These are phyloP conservation scores for Drosophila paramelanica DNA, from an alignment of 2,888 invertebrate species.

Conservation along the genomic window DNA sequence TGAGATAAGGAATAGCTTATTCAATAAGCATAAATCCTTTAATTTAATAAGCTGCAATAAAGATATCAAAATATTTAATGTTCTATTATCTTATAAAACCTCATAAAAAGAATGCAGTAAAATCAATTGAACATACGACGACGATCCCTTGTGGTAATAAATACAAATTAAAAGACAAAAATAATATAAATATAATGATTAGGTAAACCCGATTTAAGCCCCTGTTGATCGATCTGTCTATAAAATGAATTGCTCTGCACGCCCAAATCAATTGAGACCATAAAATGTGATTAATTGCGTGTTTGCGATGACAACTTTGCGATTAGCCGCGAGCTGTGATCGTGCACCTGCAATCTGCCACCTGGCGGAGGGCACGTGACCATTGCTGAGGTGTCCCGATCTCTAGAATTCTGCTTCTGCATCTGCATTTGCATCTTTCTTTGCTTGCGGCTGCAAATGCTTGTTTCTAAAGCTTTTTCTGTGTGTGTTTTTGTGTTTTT, in stretches of 20 bases:
- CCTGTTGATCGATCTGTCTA: too few species aligned
- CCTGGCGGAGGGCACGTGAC: background rate
- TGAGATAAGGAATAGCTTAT: too few species aligned
- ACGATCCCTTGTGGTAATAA: too few species aligned
- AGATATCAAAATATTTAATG: too few species aligned
- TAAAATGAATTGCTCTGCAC: background rate
- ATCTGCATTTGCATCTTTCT: background rate
- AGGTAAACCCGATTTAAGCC: background rate
- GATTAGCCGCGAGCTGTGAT: constrained; percentile 15
- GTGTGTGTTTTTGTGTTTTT: background rate
- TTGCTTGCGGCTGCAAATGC: constrained; percentile 27
- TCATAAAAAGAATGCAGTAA: too few species aligned
- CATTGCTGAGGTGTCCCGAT: constrained; percentile 5
- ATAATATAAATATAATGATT: background rate
- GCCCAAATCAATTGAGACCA: background rate
- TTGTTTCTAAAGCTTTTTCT: constrained; percentile 1
- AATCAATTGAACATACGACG: too few species aligned
- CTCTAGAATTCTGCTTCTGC: background rate
- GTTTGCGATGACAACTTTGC: constrained; percentile 1
- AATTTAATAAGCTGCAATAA: too few species aligned
- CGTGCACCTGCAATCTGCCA: constrained; percentile 9
- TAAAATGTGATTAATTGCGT: constrained; percentile 10
- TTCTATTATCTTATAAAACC: too few species aligned
- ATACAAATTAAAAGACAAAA: too few species aligned
- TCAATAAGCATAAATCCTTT: too few species aligned